Percentiles rank a stretch among this genome's conserved stretches.
Conservation (phyloP, 2,797 vertebrate genomes). For the Pseudocheirus occidentalis region DNA sequence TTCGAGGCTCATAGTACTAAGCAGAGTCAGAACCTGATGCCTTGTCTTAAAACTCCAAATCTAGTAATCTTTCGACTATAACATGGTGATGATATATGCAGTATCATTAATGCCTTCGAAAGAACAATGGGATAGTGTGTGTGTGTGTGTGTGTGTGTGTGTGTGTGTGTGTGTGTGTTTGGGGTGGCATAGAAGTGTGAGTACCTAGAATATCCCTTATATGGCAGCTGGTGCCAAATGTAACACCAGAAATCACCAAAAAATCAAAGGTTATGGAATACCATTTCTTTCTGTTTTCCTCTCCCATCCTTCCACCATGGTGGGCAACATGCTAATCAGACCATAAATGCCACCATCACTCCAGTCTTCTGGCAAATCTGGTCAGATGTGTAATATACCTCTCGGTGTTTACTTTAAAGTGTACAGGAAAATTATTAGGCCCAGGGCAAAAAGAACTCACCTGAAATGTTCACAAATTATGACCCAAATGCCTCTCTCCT, state of each 20-base stretch:
- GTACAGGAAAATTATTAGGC: slow-evolving; percentile 12
- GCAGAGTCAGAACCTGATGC: not conserved
- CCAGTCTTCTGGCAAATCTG: slow-evolving; percentile 19
- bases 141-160: not conserved
- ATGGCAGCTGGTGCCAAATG: slow-evolving; percentile 65
- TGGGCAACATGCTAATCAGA: slow-evolving; percentile 46
- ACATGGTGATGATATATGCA: not conserved
- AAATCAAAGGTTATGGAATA: slow-evolving; percentile 54
- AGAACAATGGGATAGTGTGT: not conserved
- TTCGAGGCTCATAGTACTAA: not conserved
- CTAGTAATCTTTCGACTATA: not conserved
- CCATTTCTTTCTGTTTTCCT: slow-evolving; percentile 54
- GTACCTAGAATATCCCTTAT: slow-evolving; percentile 66
- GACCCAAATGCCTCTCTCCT: not conserved
- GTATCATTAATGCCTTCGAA: not conserved
- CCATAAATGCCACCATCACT: slow-evolving; percentile 42
- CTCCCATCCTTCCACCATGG: slow-evolving; percentile 54
- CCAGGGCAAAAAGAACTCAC: slow-evolving; percentile 31
- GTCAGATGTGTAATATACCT: slow-evolving; percentile 59
- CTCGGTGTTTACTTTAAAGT: slow-evolving; percentile 25
- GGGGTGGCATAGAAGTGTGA: slow-evolving; percentile 44
- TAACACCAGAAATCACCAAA: slow-evolving; percentile 37
- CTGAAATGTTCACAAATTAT: slow-evolving; percentile 24
- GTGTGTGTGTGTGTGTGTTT: not conserved
- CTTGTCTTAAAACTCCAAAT: not conserved